Percentiles rank a stretch among this genome's conserved stretches.
phyloP scores from a whole-genome alignment of 2,888 invertebrate species.

The Pollenia labialis region DNA sequence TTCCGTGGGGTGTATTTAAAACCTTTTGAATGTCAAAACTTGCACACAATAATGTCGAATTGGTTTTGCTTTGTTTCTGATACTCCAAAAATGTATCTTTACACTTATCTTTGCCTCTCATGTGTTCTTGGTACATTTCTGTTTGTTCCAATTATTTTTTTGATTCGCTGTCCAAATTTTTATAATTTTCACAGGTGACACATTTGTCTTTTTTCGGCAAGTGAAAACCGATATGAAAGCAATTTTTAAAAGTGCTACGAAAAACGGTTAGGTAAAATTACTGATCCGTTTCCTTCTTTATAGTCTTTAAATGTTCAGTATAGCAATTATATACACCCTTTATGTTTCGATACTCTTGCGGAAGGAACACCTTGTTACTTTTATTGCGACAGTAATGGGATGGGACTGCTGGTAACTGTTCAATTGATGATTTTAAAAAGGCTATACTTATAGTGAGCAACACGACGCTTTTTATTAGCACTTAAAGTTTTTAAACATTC shows the following conservation, averaged over 20 bases:
- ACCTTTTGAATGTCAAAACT: too few relatives aligned
- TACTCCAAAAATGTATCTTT: too few relatives aligned
- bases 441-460: background rate
- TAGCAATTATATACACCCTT: background rate
- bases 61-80: too few relatives aligned
- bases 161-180: background rate
- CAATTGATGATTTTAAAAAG: background rate
- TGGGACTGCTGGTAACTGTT: background rate
- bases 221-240: conserved; percentile 9
- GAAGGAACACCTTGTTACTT: background rate
- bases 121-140: too few relatives aligned
- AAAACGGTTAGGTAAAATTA: too few relatives aligned
- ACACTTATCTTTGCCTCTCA: too few relatives aligned
- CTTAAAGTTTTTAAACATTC: background rate
- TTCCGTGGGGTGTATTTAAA: too few relatives aligned
- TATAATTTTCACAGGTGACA: conserved; percentile 2
- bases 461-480: background rate
- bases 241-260: conserved; percentile 12
- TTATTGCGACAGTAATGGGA: background rate
- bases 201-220: conserved; percentile 2
- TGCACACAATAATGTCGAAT: too few relatives aligned
- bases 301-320: background rate
- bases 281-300: background rate
- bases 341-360: too few relatives aligned
- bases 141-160: too few relatives aligned